A percentile compares a stretch with the other conserved stretches of the same genome.
Conservation (phyloP, 23 tunicate species). For the Halocynthia aurantium region DNA sequence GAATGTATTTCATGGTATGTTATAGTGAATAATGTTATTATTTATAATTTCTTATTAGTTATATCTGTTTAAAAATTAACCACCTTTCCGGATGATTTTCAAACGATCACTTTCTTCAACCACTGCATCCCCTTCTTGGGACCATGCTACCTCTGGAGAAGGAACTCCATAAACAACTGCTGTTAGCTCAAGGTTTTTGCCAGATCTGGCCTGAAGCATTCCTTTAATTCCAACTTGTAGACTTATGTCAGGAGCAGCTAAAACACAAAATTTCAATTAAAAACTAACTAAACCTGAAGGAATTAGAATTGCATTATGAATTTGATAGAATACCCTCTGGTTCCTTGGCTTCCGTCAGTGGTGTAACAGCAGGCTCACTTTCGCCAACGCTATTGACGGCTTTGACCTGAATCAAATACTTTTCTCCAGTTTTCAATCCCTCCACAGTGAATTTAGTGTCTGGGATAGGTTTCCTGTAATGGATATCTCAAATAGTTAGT, state of each 20-base stretch:
- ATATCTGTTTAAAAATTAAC: not conserved
- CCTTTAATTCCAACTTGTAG: constrained; percentile 77
- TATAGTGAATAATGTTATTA: not conserved
- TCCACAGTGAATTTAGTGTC: constrained; percentile 39
- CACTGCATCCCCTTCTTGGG: constrained; percentile 42
- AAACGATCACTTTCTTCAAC: constrained; percentile 23
- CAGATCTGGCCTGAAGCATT: constrained; percentile 59
- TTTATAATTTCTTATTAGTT: not conserved
- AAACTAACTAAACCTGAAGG: not conserved
- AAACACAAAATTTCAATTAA: not conserved
- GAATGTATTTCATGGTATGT: not conserved
- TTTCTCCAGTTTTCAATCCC: constrained; percentile 50
- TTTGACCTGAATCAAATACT: constrained; percentile 60
- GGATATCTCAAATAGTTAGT: not conserved
- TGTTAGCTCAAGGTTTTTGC: constrained; percentile 43
- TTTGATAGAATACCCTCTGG: constrained; percentile 15
- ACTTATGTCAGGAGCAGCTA: constrained; percentile 35
- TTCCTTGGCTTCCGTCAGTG: constrained; percentile 22
- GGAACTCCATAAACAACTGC: constrained; percentile 83
- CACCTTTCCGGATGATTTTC: constrained; percentile 13
- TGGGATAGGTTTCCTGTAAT: constrained; percentile 18
- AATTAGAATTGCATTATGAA: too few species aligned
- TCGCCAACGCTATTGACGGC: constrained; percentile 83
- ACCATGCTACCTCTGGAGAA: constrained; percentile 72
- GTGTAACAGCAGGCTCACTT: constrained; percentile 63